Base-by-base conservation (phyloP, 35 echinoderm and acorn worm species). In the Apostichopus japonicus region DNA sequence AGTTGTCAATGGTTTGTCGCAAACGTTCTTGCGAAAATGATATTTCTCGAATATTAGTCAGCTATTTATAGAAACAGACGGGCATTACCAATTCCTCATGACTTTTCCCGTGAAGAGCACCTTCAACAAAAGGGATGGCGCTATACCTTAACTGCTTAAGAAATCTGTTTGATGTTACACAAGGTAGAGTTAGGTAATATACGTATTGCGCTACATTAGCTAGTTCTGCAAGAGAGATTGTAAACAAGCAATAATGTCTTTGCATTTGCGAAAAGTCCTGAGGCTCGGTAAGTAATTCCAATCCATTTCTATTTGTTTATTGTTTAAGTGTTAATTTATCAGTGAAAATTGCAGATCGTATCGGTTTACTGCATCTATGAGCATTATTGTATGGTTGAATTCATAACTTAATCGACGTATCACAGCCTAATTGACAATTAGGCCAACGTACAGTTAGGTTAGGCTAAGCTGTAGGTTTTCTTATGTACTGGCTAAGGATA, bases 161-260 rank as follows among this genome's bases (percentile, higher is more conserved):
- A 8, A 15, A 44, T 44, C 5, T 83, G 79, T 53, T 15, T 15
- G 16, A 8, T 13, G 13, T 83, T 83, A 83, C 79, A 83, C 79
- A 83, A 83, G 79, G 15, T 8, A 83, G 4, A 84, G 0, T 84
- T 57, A 21, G 81, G 6, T 16, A 19, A 84, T 53, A n/a, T 59
- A 58, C 24, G 17, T 2, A 55, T 23, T 84, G 81, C 56, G 56
- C 81, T 23, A 58, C 23, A 59, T 19, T 54, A 53, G 81, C 81
- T 84, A 53, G 81, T 84, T 84, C 81, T 84, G 81, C 81, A 84
- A 84, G 14, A 84, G 81, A 84, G 57, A 21, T 84, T 84, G 81
- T 84, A 84, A 84, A 84, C 81, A 84, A 84, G 81, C 81, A 84
- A 84, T 54, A 21, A 84, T 84, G 81, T 84, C 81, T 19, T 57